Percentiles rank a stretch among this genome's conserved stretches.
phyloP scores from a whole-genome alignment of 2,888 invertebrate species.

The Encarsia formosa region DNA sequence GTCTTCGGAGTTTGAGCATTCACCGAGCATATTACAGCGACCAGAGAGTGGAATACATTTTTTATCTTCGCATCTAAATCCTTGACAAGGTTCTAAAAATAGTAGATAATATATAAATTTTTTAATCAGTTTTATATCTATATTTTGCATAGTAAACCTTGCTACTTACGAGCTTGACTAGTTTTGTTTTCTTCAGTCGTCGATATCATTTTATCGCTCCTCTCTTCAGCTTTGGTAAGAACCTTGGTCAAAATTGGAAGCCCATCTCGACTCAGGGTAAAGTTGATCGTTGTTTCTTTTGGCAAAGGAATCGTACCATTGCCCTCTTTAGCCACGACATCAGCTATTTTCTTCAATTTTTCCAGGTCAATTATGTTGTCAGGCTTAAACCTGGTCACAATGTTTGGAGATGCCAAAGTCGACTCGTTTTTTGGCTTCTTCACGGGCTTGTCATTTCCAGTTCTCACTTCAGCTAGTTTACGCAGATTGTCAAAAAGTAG shows the following conservation, averaged over 20 bases:
- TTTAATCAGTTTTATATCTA: not conserved
- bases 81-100: conserved; percentile 50
- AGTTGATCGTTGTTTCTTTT: conserved; percentile 47
- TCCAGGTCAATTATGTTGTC: conserved; percentile 33
- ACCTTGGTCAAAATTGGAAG: conserved; percentile 65
- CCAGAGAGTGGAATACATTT: conserved; percentile 63
- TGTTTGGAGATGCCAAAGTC: not conserved
- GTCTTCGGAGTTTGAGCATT: conserved; percentile 68
- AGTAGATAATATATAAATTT: not conserved
- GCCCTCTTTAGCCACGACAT: conserved; percentile 37
- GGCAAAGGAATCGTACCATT: conserved; percentile 17
- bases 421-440: conserved; percentile 16
- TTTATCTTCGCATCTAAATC: conserved; percentile 61
- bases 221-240: conserved; percentile 55
- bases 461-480: conserved; percentile 38
- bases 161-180: conserved; percentile 11
- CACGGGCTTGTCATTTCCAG: conserved; percentile 28
- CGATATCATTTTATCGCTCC: conserved; percentile 33
- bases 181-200: conserved; percentile 31
- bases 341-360: conserved; percentile 43
- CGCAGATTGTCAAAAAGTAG: conserved; percentile 39
- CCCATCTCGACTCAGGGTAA: conserved; percentile 62
- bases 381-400: not conserved
- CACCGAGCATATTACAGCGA: conserved; percentile 68
- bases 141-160: not conserved